Evolutionary conservation across 2,113 vertebrate genomes (phyloP), one percentile per base, ranked within the genome.

Genomic region (Archilochus colubris): DNA sequence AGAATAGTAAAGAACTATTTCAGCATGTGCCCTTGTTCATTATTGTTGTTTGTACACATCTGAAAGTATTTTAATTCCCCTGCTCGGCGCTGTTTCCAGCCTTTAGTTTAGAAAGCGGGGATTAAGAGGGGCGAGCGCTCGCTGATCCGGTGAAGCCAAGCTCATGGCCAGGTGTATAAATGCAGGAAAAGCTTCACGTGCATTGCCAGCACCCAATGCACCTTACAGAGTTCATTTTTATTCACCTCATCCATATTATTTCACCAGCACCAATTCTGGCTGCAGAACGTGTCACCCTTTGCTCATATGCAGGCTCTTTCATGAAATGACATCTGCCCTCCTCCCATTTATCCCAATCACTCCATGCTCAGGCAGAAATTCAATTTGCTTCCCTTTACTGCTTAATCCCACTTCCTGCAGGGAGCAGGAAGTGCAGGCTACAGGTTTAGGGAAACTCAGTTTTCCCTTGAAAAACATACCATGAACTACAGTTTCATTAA

Each of bases 1-100:
- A n/a, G 64, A 62, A 85, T 38, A 58, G 88, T 70, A 89, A 81
- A 90, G 87, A 97, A 80, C 83, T 61, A 62, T 95, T 93, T 92
- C 88, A 92, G 92, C 93, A 94, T 88, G 91, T 91, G 92, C 75
- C 68, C 87, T 67, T 40, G 87, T 77, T 95, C 83, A 48, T 89
- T 79, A 67, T 55, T 87, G 91, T 79, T 96, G 87, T 94, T 94
- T 93, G 83, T 94, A 96, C 89, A 92, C 91, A 96, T 94, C 95
- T 97, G 97, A 94, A 95, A 97, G 93, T 30, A 70, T 91, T 96
- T 94, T 86, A 79, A 81, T 61, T 22, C 75, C 82, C 40, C 25
- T 20, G 66, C 4, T 44, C 33, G 6, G 84, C 3, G 63, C 82
- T 12, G 61, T 23, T 85, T 83, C 16, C 94, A 79, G 94, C 68